phyloP scores from a whole-genome alignment of 1,140 invertebrate genomes.

The Goniozus legneri region DNA sequence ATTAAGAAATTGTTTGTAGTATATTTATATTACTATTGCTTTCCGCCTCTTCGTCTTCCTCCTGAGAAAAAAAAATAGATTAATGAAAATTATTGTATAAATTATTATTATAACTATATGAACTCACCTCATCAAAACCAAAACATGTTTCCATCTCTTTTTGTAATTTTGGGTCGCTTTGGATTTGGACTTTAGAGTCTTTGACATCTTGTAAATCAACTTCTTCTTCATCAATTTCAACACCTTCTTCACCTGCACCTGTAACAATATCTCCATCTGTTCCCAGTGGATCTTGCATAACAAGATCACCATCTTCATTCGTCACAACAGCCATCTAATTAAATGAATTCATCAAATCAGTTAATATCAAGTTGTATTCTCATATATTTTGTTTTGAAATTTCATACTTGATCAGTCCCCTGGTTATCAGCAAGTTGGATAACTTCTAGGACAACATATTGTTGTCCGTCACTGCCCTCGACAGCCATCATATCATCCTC shows the following conservation, averaged over 20 bases:
- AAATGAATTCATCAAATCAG: constrained; percentile 7
- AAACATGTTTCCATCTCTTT: constrained; percentile 80
- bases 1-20: constrained; percentile 49
- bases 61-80: constrained; percentile 23
- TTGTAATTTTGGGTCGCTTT: constrained; percentile 52
- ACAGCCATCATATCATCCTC: constrained; percentile 62
- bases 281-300: constrained; percentile 52
- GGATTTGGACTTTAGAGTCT: constrained; percentile 29
- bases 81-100: neutral
- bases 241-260: constrained; percentile 36
- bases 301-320: constrained; percentile 49
- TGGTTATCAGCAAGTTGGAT: constrained; percentile 74
- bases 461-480: constrained; percentile 73
- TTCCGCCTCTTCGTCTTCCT: constrained; percentile 46
- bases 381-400: neutral
- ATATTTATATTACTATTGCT: constrained; percentile 37
- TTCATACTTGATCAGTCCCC: constrained; percentile 42
- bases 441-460: constrained; percentile 83
- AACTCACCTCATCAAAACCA: constrained; percentile 73
- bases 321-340: constrained; percentile 50
- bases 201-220: constrained; percentile 43
- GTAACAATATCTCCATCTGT: constrained; percentile 43
- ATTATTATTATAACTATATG: neutral
- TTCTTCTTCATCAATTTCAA: constrained; percentile 44
- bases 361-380: constrained; percentile 2